These are phyloP conservation scores for Leucophora obtusa DNA, from an alignment of 2,888 invertebrate species.

Conservation along the genomic window DNA sequence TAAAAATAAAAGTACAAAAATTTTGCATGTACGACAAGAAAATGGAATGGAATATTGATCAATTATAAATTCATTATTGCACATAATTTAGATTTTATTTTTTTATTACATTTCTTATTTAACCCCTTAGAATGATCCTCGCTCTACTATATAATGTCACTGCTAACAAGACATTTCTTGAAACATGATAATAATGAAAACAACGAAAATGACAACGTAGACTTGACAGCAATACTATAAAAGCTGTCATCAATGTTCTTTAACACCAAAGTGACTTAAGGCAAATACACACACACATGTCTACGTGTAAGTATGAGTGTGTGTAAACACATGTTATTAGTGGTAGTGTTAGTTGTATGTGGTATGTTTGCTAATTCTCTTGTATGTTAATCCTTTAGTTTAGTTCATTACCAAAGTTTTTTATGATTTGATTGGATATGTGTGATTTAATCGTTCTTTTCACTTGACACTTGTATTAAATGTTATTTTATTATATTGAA, in stretches of 20 bases:
- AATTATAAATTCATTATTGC: too few relatives aligned
- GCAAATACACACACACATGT: constrained; percentile 12
- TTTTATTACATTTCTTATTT: too few relatives aligned
- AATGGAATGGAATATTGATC: too few relatives aligned
- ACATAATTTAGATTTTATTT: too few relatives aligned
- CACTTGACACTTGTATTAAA: constrained; percentile 61
- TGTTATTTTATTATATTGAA: constrained; percentile 47
- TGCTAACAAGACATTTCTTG: neutral
- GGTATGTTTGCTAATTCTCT: constrained; percentile 57
- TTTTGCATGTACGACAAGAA: too few relatives aligned
- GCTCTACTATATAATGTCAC: neutral
- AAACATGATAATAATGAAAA: constrained; percentile 22
- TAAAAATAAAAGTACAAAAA: too few relatives aligned
- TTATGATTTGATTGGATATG: constrained; percentile 15
- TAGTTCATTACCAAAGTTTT: constrained; percentile 59
- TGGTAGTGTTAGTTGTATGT: constrained; percentile 1
- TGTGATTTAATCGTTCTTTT: constrained; percentile 41
- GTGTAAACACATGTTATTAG: neutral
- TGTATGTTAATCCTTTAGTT: constrained; percentile 62
- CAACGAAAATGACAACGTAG: constrained; percentile 15
- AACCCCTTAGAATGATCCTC: neutral
- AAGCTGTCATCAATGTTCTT: constrained; percentile 51
- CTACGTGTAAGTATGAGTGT: neutral
- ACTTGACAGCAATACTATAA: constrained; percentile 39
- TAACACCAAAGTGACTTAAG: constrained; percentile 45